A percentile compares a stretch with the other conserved stretches of the same genome.
phyloP scores from a whole-genome alignment of 2,113 vertebrate genomes.

The Microtus montanus region DNA sequence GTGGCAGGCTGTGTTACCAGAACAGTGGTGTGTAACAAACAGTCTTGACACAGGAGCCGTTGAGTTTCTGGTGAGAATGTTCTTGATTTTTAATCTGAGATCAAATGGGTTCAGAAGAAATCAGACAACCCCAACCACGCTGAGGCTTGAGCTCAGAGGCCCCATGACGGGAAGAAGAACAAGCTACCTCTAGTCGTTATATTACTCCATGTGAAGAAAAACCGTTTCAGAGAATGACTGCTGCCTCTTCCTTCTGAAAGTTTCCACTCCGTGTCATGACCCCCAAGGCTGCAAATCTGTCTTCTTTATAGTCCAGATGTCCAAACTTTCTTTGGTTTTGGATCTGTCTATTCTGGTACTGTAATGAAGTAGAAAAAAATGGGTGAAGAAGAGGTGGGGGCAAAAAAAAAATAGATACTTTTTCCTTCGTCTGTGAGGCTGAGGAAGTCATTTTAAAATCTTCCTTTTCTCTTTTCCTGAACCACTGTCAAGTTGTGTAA shows the following conservation, averaged over 20 bases:
- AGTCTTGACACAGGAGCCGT: background rate
- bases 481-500: background rate
- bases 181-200: background rate
- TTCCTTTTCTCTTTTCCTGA: background rate
- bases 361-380: background rate
- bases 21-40: background rate
- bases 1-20: background rate
- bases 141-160: conserved; percentile 28
- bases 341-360: background rate
- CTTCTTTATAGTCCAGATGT: background rate
- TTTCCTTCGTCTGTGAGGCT: background rate
- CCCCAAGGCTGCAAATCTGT: conserved; percentile 13
- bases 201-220: conserved; percentile 12
- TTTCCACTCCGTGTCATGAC: conserved; percentile 4
- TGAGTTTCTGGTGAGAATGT: background rate
- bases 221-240: background rate
- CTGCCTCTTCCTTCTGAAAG: background rate
- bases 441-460: conserved; percentile 19
- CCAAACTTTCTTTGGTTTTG: conserved; percentile 20
- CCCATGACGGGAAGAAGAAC: background rate
- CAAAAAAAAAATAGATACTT: conserved; percentile 1
- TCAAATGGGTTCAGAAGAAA: conserved; percentile 9
- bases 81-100: background rate
- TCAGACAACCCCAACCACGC: background rate
- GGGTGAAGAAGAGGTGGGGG: background rate